Percentiles rank a stretch among this genome's conserved stretches.
These are phyloP conservation scores for Gorilla gorilla DNA, from an alignment of 2,113 vertebrate species.

Conservation along the genomic window DNA sequence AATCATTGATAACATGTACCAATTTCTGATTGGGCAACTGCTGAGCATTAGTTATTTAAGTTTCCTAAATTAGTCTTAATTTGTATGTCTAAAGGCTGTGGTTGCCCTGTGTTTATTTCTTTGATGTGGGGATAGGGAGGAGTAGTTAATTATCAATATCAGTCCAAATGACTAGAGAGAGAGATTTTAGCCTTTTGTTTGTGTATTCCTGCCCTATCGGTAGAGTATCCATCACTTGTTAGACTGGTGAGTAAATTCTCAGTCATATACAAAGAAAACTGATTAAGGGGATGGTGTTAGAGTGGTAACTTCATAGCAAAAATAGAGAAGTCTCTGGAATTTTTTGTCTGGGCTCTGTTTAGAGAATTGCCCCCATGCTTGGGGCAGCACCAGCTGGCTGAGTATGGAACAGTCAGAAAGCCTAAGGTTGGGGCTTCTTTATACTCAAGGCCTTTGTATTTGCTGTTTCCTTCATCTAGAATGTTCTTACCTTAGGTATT, in stretches of 20 bases:
- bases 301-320: not conserved
- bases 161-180: not conserved
- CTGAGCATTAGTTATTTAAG: not conserved
- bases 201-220: not conserved
- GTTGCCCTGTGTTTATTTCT: not conserved
- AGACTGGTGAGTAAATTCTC: conserved; percentile 3
- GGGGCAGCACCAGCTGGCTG: not conserved
- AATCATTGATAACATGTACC: not conserved
- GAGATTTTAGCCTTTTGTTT: not conserved
- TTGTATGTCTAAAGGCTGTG: not conserved
- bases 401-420: not conserved
- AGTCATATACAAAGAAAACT: not conserved
- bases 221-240: not conserved
- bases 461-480: not conserved
- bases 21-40: not conserved
- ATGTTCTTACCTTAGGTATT: not conserved
- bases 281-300: not conserved
- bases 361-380: not conserved
- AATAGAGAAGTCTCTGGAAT: not conserved
- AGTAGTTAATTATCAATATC: not conserved
- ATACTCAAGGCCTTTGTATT: not conserved
- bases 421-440: not conserved
- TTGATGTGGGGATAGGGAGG: not conserved
- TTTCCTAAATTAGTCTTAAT: conserved; percentile 31
- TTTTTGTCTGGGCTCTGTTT: not conserved